These are phyloP conservation scores for Hypanus sabinus DNA, from an alignment of 2,113 vertebrate genomes.

Conservation along the genomic window DNA sequence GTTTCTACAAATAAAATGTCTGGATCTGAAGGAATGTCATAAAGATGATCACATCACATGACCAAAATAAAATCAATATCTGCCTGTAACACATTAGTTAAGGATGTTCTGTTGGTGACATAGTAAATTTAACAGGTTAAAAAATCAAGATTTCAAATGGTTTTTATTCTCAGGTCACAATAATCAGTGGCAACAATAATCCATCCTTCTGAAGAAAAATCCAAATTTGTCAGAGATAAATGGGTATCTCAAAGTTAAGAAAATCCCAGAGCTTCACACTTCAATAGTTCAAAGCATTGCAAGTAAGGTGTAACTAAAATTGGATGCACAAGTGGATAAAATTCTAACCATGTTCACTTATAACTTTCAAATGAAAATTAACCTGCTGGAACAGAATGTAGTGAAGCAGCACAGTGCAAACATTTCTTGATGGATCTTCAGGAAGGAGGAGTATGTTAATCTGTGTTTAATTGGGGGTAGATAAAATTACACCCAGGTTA, in stretches of 20 bases:
- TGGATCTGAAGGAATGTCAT: neutral
- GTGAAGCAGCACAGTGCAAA: no score
- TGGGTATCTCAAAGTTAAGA: neutral
- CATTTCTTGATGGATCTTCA: no score
- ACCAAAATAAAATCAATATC: neutral
- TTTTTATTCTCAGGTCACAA: neutral
- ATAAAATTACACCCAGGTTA: no score
- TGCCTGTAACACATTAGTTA: neutral
- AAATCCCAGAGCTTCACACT: neutral
- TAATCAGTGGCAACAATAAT: neutral
- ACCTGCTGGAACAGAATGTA: no score
- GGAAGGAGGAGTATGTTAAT: no score
- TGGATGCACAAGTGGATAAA: neutral
- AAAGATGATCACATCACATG: neutral
- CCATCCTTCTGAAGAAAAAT: neutral
- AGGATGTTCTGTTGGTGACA: neutral
- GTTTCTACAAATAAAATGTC: constrained; percentile 26
- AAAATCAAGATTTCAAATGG: neutral
- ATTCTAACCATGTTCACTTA: no score
- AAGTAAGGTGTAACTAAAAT: neutral
- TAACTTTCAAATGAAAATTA: no score
- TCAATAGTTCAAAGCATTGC: neutral
- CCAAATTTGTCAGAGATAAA: neutral
- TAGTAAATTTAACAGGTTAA: neutral
- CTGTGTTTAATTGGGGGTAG: no score